Evolutionary conservation across 1,140 invertebrate genomes (phyloP), one percentile per base, ranked within the genome.

Genomic region (Venustaconcha ellipsiformis): DNA sequence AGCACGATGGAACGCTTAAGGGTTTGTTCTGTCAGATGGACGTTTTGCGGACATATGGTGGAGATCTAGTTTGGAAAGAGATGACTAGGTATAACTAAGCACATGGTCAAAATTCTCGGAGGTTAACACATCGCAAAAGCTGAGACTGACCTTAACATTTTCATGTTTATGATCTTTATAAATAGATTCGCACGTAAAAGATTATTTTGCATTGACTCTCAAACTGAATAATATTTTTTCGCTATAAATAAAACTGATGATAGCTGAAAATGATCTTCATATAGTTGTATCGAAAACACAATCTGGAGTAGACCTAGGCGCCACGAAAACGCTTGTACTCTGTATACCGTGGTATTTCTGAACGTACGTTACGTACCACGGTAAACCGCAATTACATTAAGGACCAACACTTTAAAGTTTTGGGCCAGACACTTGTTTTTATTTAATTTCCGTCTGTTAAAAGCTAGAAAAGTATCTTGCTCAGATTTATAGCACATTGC

Each of bases 1-100:
- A 48, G 37, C 37, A 48, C 37, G 37, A 48, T 48, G 37, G 37
- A 48, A 48, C 37, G 37, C 6, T 48, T 56, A 70, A n/a, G 17
- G 72, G 78, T 14, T 48, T 83, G 6, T 83, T 83, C 68, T 83
- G 82, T 67, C 82, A 83, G 30, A 83, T 83, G 82, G 82, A 80
- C 59, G 70, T 80, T 18, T 57, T 83, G 18, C 48, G 82, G 15
- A 67, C 64, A n/a, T 83, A 80, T 58, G 76, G 78, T 14, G 77
- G 81, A 26, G 82, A 83, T 17, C 56, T 78, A 1, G 76, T 80
- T 0, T 83, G 82, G 82, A 83, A 83, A 64, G 82, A 83, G 71
- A 72, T 81, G 37, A 65, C 74, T 30, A 79, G 82, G 82, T 81
- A 75, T 57, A 37, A 20, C 17, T 23, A 18, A 15, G 8, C 69